Evolutionary conservation across 2,888 invertebrate genomes (phyloP).

Genomic region (Drosophila koepferae): DNA sequence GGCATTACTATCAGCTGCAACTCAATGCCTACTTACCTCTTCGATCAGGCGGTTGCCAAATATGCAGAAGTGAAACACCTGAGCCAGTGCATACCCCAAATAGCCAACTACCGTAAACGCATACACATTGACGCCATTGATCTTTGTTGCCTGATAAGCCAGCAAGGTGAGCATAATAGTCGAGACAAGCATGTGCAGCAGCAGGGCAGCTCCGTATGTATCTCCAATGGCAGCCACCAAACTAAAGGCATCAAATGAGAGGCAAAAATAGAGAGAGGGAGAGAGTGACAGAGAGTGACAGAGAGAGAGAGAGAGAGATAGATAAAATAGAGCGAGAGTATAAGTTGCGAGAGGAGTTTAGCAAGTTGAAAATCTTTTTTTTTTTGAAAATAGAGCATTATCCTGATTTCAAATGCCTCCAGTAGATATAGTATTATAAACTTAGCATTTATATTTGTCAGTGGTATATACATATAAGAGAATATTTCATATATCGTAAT

Average conservation of each 20-base stretch:
- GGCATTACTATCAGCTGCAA: neutral
- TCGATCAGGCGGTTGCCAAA: slow-evolving; percentile 94
- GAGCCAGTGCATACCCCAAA: slow-evolving; percentile 91
- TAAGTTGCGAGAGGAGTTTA: too few relatives aligned
- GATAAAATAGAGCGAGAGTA: too few relatives aligned
- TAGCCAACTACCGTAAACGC: slow-evolving; percentile 93
- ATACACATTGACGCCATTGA: slow-evolving; percentile 91
- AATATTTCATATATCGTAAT: too few relatives aligned
- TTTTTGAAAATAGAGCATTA: too few relatives aligned
- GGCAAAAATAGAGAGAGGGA: neutral
- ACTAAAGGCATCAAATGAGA: slow-evolving; percentile 85
- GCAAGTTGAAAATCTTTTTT: too few relatives aligned
- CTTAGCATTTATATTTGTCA: too few relatives aligned
- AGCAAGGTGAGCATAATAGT: slow-evolving; percentile 93
- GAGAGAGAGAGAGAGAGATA: too few relatives aligned
- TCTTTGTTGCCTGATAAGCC: slow-evolving; percentile 95
- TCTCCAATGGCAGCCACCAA: slow-evolving; percentile 93
- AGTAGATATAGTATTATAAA: too few relatives aligned
- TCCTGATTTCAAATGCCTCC: too few relatives aligned
- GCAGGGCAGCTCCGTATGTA: slow-evolving; percentile 92
- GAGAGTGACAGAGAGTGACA: too few relatives aligned
- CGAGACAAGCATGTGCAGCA: slow-evolving; percentile 94
- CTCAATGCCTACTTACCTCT: slow-evolving; percentile 87
- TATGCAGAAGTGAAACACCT: slow-evolving; percentile 95
- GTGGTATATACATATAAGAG: too few relatives aligned